Evolutionary conservation across 2,113 vertebrate genomes (phyloP).

Genomic region (Addax nasomaculatus): DNA sequence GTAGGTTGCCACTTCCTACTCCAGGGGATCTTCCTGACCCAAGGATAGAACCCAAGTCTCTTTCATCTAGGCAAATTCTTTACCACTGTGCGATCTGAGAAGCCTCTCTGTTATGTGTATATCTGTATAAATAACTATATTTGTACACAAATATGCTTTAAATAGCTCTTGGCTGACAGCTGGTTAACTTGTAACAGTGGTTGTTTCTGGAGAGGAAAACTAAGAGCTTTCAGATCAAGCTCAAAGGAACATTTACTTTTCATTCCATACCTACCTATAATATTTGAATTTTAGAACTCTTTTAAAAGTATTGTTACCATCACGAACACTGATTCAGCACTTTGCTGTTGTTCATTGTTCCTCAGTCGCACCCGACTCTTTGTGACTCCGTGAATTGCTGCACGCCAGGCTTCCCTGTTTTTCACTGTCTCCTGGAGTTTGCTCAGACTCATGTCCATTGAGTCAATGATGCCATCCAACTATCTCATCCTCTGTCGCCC

Average conservation of each 20-base stretch:
- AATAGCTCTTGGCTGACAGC: neutral
- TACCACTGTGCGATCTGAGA: neutral
- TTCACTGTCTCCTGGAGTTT: neutral
- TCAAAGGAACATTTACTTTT: neutral
- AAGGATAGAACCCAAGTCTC: neutral
- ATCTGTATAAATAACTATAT: neutral
- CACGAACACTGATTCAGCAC: neutral
- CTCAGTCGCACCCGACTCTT: neutral
- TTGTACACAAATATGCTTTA: neutral
- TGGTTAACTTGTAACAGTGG: neutral
- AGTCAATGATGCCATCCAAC: neutral
- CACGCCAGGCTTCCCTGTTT: neutral
- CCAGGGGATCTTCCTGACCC: neutral
- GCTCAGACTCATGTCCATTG: neutral
- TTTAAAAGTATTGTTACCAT: neutral
- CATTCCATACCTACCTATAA: neutral
- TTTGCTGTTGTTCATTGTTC: neutral
- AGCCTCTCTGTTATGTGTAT: neutral
- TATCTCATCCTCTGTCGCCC: neutral
- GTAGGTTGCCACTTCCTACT: neutral
- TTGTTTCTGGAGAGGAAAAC: neutral
- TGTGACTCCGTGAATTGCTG: neutral
- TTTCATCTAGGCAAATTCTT: neutral
- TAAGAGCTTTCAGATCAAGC: neutral
- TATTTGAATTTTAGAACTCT: neutral